Base-by-base conservation (phyloP, 2,888 invertebrate species). In the Ophonus ardosiacus region DNA sequence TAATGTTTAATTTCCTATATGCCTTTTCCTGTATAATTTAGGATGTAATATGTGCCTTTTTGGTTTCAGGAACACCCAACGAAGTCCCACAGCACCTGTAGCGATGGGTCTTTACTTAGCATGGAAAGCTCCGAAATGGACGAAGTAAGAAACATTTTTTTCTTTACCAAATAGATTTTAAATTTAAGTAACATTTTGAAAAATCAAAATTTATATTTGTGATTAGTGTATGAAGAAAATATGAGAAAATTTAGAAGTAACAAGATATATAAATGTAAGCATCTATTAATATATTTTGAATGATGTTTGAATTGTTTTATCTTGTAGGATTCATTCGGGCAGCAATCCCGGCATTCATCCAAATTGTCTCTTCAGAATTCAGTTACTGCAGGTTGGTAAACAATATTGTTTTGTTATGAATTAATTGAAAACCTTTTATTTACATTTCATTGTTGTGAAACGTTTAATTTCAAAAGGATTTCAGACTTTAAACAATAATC, bases 81-180 rank as follows among this genome's bases (percentile, higher is more conserved):
- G 83, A 91, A 92, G 88, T 91, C 91, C 68, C 92, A 91, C 88
- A 91, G 91, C 88, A 91, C 94, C 24, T 95, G 94, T 92, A 96
- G 96, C 92, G 95, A 96, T 91, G 95, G 95, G 88, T 96, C 95
- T 86, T 92, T 96, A 88, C 94, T 96, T 91, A 97, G 96, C 92
- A 95, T 96, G 92, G 96, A 95, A 88, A 95, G 95, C 90, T 95
- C 95, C 18, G 96, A 95, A 91, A 94, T 95, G 92, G 95, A 96
- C 88, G 95, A 95, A 90, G 93, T 93, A 90, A 17, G 18, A 17
- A 89, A 89, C 56, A 56, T 43, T 59, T 59, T 59, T 17, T 56
- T 56, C 15, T 7, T 59, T 59, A 17, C 18, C 15, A 59, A 17
- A 3, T 56, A 56, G n/a, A 51, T 2, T 51, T 13, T 51, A 51